Conservation (phyloP, 1,140 invertebrate species). For the Neodiprion pinetum region DNA sequence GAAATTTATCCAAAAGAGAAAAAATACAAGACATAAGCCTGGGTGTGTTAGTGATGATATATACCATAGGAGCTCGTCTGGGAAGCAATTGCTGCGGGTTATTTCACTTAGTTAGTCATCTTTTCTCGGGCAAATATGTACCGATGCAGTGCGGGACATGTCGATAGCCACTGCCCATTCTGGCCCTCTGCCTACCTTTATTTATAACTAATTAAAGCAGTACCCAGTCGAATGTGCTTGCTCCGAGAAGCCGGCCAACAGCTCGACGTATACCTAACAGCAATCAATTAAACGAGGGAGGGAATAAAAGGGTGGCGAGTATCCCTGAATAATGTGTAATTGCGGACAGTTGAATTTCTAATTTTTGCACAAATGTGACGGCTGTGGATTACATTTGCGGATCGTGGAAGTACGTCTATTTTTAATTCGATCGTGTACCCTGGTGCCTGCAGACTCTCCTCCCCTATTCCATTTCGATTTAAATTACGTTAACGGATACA, state of each 20-base stretch:
- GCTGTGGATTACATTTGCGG: no score
- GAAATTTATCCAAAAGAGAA: not conserved
- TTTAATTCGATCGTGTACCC: no score
- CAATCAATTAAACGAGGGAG: constrained; percentile 5
- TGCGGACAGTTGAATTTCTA: no score
- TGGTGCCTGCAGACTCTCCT: no score
- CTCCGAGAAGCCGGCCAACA: constrained; percentile 37
- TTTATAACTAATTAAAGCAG: constrained; percentile 59
- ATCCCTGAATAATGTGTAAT: no score
- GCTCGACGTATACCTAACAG: constrained; percentile 23
- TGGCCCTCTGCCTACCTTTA: constrained; percentile 51
- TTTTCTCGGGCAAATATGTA: not conserved
- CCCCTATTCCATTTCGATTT: no score
- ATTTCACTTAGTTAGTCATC: not conserved
- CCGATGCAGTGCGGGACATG: constrained; percentile 26
- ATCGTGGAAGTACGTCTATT: no score
- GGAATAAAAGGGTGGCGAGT: not conserved
- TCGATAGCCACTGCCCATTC: constrained; percentile 43
- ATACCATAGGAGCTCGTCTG: not conserved
- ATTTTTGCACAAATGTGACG: no score
- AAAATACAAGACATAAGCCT: no score
- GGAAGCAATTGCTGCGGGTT: not conserved
- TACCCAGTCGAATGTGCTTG: constrained; percentile 35
- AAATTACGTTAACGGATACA: no score
- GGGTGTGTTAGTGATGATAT: not conserved